These are phyloP conservation scores for Setophaga kirtlandii DNA, from an alignment of 2,113 vertebrate genomes.

Conservation along the genomic window DNA sequence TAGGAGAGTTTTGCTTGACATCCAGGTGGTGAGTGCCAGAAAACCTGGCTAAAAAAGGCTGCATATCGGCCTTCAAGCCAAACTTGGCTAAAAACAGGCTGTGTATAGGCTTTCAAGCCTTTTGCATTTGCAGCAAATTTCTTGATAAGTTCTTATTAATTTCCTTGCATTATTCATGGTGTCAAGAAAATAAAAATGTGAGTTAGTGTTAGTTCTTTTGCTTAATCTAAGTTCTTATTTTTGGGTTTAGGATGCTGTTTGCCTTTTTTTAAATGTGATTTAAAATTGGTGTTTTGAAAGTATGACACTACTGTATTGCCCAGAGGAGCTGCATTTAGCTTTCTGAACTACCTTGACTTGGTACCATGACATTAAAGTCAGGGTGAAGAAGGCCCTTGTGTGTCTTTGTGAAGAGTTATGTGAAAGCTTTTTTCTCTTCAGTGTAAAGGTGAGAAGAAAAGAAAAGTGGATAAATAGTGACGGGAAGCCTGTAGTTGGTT, in stretches of 20 bases:
- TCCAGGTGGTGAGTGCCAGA: not conserved
- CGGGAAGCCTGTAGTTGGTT: not conserved
- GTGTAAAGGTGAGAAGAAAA: not conserved
- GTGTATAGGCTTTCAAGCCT: not conserved
- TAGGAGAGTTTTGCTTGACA: not conserved
- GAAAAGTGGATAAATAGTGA: not conserved
- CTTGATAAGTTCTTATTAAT: accelerated
- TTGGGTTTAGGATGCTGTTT: not conserved
- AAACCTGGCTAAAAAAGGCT: not conserved
- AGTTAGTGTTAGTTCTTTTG: not conserved
- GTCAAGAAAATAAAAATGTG: not conserved
- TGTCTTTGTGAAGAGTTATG: not conserved
- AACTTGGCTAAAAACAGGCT: not conserved
- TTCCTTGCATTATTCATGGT: not conserved
- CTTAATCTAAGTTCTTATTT: not conserved
- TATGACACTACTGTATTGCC: not conserved
- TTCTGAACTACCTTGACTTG: not conserved
- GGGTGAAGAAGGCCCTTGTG: not conserved
- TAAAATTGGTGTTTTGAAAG: not conserved
- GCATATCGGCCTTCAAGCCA: not conserved
- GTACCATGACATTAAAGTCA: not conserved
- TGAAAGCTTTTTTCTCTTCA: not conserved
- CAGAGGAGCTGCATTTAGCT: not conserved
- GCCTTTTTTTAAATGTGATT: not conserved
- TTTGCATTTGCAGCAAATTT: not conserved